Evolutionary conservation across 92 coral and sea anemone genomes (phyloP), one percentile per base, ranked within the genome.

Genomic region (Actinostola sp.): DNA sequence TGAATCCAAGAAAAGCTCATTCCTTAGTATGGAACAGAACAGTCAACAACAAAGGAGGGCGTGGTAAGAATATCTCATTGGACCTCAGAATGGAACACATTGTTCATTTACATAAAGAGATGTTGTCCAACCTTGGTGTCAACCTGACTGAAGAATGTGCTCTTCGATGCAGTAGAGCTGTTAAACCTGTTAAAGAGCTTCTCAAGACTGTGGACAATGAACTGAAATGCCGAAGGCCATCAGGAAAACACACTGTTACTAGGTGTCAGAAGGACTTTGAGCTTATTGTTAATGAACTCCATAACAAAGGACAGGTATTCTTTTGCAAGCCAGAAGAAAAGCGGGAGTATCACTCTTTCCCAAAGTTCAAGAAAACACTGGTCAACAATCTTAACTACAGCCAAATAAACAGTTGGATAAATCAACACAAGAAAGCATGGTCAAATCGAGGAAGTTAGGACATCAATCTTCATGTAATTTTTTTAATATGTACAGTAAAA

Each of bases 81-180:
- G 96, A 90, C 51, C 44, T 86, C 20, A 61, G 81, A n/a, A 16
- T 86, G 65, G 91, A 90, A 50, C 91, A 86, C 44, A 20, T 77
- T 24, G 51, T 45, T 13, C 54, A 85, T 55, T 44, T 82, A 9
- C 32, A 33, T 23, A 89, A 85, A 33, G 86, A 58, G 2, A 38
- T 85, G 70, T 42, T 85, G 51, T 58, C 41, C 24, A 75, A 82
- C 68, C 91, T 85, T 12, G 91, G 89, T 46, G 72, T 63, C 6
- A 81, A 85, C 50, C 25, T 85, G 2, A 81, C 83, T 17, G 66
- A 46, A 21, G 25, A 56, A 7, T 63, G 83, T 58, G 91, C 86
- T 16, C 21, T 8, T 14, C 70, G 91, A 3, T 84, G 88, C 63
- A 84, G 90, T 41, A 67, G 48, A 46, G 66, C 90, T 19, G 75